A percentile compares a stretch with the other conserved stretches of the same genome.
phyloP scores from a whole-genome alignment of 2,797 vertebrate genomes.

The Hypotaenidia philippensis region DNA sequence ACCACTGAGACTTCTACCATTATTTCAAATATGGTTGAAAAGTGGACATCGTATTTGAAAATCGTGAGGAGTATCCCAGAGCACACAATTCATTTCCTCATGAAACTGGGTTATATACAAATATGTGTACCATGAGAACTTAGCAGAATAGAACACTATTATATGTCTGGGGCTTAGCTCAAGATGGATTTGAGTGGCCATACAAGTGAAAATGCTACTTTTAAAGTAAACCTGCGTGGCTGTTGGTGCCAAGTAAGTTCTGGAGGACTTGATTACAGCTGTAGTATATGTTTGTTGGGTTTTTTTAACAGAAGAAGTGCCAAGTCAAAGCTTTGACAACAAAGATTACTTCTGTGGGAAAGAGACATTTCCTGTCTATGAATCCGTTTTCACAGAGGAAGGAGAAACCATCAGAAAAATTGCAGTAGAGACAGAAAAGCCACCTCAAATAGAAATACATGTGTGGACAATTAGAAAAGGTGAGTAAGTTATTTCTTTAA shows the following conservation, averaged over 20 bases:
- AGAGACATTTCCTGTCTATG: constrained; percentile 84
- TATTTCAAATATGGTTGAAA: not conserved
- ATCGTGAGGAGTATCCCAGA: not conserved
- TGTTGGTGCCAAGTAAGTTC: not conserved
- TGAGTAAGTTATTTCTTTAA: constrained; percentile 59
- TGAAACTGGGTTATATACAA: not conserved
- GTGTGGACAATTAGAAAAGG: constrained; percentile 85
- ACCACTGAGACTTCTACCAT: not conserved
- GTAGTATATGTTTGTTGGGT: not conserved
- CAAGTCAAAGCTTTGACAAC: constrained; percentile 77
- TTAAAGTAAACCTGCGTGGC: not conserved
- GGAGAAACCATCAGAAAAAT: constrained; percentile 84
- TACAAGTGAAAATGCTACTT: not conserved
- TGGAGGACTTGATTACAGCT: constrained; percentile 42
- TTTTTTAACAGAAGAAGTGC: constrained; percentile 78
- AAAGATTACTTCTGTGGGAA: constrained; percentile 84
- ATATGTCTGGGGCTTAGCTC: not conserved
- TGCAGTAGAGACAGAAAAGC: constrained; percentile 81
- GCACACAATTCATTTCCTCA: not conserved
- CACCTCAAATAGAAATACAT: constrained; percentile 82
- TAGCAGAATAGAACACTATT: not conserved
- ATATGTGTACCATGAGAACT: not conserved
- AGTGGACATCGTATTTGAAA: not conserved
- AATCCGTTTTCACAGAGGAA: constrained; percentile 79
- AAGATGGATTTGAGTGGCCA: not conserved